Conservation (phyloP, 35 echinoderm and acorn worm species). For the Diadema setosum region DNA sequence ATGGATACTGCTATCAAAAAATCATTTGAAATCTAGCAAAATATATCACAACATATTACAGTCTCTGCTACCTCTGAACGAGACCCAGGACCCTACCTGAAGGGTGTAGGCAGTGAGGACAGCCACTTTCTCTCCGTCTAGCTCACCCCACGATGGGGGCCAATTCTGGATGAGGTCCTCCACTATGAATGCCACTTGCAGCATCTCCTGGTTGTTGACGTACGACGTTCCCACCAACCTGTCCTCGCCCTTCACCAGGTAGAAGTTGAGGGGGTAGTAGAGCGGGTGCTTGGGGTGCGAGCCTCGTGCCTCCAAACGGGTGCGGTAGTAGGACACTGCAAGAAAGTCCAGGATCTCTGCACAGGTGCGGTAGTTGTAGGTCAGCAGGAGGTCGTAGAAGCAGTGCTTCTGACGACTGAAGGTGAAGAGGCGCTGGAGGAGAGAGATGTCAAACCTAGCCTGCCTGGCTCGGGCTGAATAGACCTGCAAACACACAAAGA, state of each 20-base stretch:
- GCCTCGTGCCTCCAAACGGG: conserved; percentile 2
- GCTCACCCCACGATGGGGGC: conserved; percentile 62
- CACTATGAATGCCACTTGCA: background rate
- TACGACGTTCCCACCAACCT: conserved; percentile 55
- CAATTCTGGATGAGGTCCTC: conserved; percentile 56
- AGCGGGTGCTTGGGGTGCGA: conserved; percentile 17
- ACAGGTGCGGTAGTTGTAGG: conserved; percentile 70
- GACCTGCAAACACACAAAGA: background rate
- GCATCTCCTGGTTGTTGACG: conserved; percentile 72
- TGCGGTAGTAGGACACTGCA: conserved; percentile 12
- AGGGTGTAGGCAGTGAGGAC: conserved; percentile 67
- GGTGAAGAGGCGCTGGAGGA: conserved; percentile 48
- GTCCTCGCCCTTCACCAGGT: conserved; percentile 53
- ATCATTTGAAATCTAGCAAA: too few relatives aligned
- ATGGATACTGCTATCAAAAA: too few relatives aligned
- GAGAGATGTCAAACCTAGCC: conserved; percentile 37
- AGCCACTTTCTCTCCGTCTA: conserved; percentile 12
- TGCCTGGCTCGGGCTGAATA: conserved; percentile 39
- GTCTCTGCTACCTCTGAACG: too few relatives aligned
- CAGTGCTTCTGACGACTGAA: conserved; percentile 23
- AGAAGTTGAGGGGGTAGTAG: conserved; percentile 65
- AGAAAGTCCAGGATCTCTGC: conserved; percentile 68
- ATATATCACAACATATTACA: too few relatives aligned
- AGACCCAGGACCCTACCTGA: conserved; percentile 83
- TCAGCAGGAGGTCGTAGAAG: conserved; percentile 36